Conservation (phyloP, 2,113 vertebrate genomes). For the Apteryx owenii region DNA sequence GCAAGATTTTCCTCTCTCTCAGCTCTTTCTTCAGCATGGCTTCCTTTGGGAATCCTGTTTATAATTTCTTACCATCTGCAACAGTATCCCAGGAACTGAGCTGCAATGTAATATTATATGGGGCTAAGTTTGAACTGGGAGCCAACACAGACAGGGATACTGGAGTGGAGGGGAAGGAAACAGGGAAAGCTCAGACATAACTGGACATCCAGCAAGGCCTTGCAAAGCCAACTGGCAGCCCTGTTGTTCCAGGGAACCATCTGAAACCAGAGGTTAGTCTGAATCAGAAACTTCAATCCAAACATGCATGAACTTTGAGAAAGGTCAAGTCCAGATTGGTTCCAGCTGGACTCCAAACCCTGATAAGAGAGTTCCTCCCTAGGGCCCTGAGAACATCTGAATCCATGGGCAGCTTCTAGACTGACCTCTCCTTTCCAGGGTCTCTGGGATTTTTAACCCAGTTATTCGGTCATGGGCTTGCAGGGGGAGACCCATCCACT, state of each 20-base stretch:
- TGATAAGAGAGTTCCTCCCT: constrained; percentile 33
- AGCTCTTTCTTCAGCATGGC: not conserved
- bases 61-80: constrained; percentile 2
- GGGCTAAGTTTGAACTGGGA: not conserved
- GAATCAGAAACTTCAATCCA: constrained; percentile 21
- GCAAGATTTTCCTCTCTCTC: not conserved
- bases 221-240: constrained; percentile 48
- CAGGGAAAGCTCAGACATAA: not conserved
- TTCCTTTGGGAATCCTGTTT: constrained; percentile 38
- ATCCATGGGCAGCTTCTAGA: not conserved
- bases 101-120: not conserved
- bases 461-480: not conserved
- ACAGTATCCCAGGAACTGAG: not conserved
- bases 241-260: not conserved
- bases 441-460: constrained; percentile 8
- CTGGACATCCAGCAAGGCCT: constrained; percentile 28
- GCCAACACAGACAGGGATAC: not conserved
- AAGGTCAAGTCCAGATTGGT: constrained; percentile 27
- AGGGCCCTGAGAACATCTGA: not conserved
- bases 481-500: not conserved
- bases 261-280: constrained; percentile 11
- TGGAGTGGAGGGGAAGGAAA: constrained; percentile 1
- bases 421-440: constrained; percentile 2
- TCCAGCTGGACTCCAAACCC: constrained; percentile 47
- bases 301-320: constrained; percentile 32